Base-by-base conservation (phyloP, 1,140 invertebrate species). In the Eupristina koningsbergeri region DNA sequence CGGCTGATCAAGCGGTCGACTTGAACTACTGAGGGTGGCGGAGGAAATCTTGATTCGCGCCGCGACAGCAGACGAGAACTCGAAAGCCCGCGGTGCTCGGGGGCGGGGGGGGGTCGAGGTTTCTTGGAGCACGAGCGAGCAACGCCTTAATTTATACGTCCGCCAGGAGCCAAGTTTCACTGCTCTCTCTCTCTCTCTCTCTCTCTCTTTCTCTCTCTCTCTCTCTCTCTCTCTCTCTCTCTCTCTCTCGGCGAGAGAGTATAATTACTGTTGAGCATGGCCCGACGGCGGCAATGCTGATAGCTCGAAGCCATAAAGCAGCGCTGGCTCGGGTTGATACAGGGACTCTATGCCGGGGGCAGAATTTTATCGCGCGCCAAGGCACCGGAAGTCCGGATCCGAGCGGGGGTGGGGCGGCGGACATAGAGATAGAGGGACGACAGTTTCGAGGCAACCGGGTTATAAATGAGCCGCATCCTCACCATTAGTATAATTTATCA, bases 401-500 rank as follows among this genome's bases (percentile, higher is more conserved):
- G 0, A 5, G n/a, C 26, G 63, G 63, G 63, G 13, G 31, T 34
- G 63, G 11, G 63, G 34, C 29, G 5, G 0, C 31, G 41, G 73
- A 0, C 13, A 75, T 45, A 76, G 31, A 36, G 31, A 47, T 11
- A 50, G 74, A 76, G 26, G 29, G 50, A 61, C 80, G 69, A 81
- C 47, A 63, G 50, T 73, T 15, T 26, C 36, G 36, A 53, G 58
- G 50, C 63, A 41, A 39, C 34, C 26, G 29, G 22, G 71, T 84
- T 84, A 84, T 80, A 80, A 84, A 84, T 63, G 77, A 84, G 83
- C 83, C 26, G 78, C 83, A 73, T 80, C 82, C 77, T 80, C 34
- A 31, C 69, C 83, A 84, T 84, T 84, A 84, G 64, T 61, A 80
- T 80, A 84, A 84, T 84, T 80, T 80, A 84, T 84, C 78, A 76